Conservation (phyloP, 2,113 vertebrate genomes). For the Electrona antarctica region DNA sequence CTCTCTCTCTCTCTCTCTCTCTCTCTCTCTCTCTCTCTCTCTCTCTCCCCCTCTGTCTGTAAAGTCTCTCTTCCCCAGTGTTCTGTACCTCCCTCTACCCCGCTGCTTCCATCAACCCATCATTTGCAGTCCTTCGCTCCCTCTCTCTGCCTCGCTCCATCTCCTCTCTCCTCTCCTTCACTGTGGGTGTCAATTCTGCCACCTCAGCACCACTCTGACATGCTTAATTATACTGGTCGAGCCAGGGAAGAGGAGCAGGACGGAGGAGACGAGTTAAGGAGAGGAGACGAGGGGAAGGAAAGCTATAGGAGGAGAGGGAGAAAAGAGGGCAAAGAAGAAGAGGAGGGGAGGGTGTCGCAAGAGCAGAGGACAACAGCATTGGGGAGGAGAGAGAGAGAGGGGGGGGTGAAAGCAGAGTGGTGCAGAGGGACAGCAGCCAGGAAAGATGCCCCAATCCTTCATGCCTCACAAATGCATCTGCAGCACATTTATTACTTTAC, state of each 20-base stretch:
- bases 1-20: background rate
- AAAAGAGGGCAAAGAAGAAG: background rate
- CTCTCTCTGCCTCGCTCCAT: background rate
- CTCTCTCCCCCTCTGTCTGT: conserved; percentile 8
- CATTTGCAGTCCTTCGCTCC: too few relatives aligned
- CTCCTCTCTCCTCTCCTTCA: conserved; percentile 34
- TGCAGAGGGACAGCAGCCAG: conserved; percentile 39
- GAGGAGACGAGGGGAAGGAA: background rate
- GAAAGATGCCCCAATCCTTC: conserved; percentile 55
- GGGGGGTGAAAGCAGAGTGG: background rate
- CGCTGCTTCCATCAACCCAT: background rate
- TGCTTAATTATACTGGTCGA: conserved; percentile 72
- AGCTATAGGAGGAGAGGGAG: background rate
- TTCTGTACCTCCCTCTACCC: background rate
- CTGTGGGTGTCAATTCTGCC: conserved; percentile 63
- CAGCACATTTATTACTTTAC: conserved; percentile 43
- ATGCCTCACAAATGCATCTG: conserved; percentile 47
- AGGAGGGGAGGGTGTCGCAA: background rate
- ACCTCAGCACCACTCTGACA: conserved; percentile 73
- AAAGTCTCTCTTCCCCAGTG: background rate
- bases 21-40: conserved; percentile 2
- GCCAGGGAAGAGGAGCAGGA: conserved; percentile 42
- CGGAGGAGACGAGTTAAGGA: background rate
- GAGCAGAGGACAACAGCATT: too few relatives aligned
- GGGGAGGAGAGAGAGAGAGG: background rate